phyloP scores from a whole-genome alignment of 1,140 invertebrate species.

The Ectropis grisescens region DNA sequence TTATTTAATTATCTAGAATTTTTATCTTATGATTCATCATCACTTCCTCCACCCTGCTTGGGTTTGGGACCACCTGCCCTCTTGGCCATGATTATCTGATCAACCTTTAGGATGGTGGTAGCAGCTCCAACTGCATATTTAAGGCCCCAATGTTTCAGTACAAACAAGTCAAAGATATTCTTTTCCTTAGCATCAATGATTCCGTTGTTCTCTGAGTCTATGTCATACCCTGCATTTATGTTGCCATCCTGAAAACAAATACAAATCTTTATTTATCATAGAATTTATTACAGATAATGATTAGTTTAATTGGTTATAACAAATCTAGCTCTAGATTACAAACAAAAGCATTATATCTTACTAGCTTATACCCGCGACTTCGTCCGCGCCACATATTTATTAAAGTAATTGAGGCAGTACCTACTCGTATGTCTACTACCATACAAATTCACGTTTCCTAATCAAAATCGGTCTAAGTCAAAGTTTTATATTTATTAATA shows the following conservation, averaged over 20 bases:
- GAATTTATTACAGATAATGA: background rate
- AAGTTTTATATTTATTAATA: too few species aligned
- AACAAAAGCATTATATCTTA: too few species aligned
- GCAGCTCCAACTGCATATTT: constrained; percentile 96
- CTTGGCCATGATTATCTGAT: constrained; percentile 99
- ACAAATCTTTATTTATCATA: constrained; percentile 4
- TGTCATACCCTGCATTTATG: constrained; percentile 88
- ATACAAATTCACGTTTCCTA: too few species aligned
- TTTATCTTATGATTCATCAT: constrained; percentile 79
- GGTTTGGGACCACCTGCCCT: constrained; percentile 95
- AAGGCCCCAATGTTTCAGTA: constrained; percentile 93
- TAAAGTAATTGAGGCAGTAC: too few species aligned
- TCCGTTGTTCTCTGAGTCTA: constrained; percentile 80
- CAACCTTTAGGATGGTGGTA: constrained; percentile 95
- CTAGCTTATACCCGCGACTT: too few species aligned
- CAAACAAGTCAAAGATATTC: constrained; percentile 87
- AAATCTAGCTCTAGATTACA: too few species aligned
- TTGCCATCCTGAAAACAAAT: constrained; percentile 79
- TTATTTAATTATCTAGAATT: constrained; percentile 4
- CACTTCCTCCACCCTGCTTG: constrained; percentile 75
- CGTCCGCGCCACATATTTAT: too few species aligned
- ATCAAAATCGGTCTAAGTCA: too few species aligned
- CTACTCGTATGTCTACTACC: too few species aligned
- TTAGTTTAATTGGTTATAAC: too few species aligned
- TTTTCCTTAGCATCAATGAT: constrained; percentile 82